A percentile compares a stretch with the other conserved stretches of the same genome.
Evolutionary conservation across 2,113 vertebrate genomes (phyloP).

Genomic region (Pterocles burchelli): DNA sequence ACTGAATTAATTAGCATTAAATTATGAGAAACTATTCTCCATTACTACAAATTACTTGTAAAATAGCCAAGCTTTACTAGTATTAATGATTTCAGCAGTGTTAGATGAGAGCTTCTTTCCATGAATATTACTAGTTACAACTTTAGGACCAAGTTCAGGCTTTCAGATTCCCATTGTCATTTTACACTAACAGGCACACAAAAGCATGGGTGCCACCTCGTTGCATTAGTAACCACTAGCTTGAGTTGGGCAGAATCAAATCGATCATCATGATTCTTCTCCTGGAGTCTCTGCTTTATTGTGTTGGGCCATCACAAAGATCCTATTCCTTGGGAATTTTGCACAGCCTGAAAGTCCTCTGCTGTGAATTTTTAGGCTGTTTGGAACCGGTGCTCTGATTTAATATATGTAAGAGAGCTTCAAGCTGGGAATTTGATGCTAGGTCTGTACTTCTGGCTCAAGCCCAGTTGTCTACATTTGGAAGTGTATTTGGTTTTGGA

Average conservation of each 20-base stretch:
- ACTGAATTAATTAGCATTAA: conserved; percentile 75
- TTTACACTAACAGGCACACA: background rate
- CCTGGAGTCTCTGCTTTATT: background rate
- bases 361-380: background rate
- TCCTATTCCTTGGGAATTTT: background rate
- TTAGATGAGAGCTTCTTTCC: background rate
- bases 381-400: background rate
- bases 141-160: background rate
- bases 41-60: conserved; percentile 69
- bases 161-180: background rate
- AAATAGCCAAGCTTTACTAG: conserved; percentile 36
- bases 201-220: background rate
- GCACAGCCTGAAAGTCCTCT: background rate
- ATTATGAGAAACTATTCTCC: conserved; percentile 67
- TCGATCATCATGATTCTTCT: rapidly evolving
- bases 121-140: background rate
- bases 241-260: background rate
- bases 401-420: background rate
- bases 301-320: background rate
- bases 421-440: background rate
- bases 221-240: background rate
- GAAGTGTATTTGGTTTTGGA: conserved; percentile 36
- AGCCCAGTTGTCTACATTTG: conserved; percentile 10
- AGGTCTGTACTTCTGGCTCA: conserved; percentile 10
- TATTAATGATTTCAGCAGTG: conserved; percentile 13